Base-by-base conservation (phyloP, 2,888 invertebrate species). In the Dicycla oo region DNA sequence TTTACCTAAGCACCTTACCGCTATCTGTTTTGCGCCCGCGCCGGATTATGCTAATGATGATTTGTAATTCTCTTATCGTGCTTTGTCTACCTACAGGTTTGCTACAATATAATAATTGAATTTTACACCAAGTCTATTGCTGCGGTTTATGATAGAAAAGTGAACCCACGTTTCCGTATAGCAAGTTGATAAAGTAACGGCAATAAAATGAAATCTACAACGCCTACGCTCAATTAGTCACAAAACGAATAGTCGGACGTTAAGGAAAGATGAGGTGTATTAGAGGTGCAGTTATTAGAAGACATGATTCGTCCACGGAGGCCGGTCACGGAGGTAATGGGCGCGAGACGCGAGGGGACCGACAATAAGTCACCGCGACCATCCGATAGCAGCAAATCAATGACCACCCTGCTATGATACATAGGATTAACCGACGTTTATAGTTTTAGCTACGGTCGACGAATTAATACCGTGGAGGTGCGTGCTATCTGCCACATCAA, bases 171-270 rank as follows among this genome's bases (percentile, higher is more conserved):
- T 34, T 66, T 47, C 63, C 49, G 58, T 56, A n/a, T n/a, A 68
- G 51, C 47, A 66, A 64, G 51, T 84, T 88, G 88, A 89, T 83
- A 90, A 88, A 90, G 85, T 88, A 86, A 75, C 64, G 78, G 74
- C 86, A 76, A 88, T 89, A 88, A 89, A 80, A 80, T 81, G 77
- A 84, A 90, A 91, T 90, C 87, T 88, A 88, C 89, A 90, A 91
- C 93, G 91, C 93, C 95, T 93, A 92, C 95, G 95, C 93, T 94
- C 96, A 97, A 97, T 97, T 97, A 97, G 96, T 93, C 94, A 91
- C 91, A 92, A 93, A 94, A 96, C 93, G 94, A 93, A 96, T 95
- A 93, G 94, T 79, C 86, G 80, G 88, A 83, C 87, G 81, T 87
- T 85, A 86, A 88, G 89, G 89, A 93, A 91, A 91, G 90, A 93